These are phyloP conservation scores for Tiphia femorata DNA, from an alignment of 2,888 invertebrate species.

Conservation along the genomic window DNA sequence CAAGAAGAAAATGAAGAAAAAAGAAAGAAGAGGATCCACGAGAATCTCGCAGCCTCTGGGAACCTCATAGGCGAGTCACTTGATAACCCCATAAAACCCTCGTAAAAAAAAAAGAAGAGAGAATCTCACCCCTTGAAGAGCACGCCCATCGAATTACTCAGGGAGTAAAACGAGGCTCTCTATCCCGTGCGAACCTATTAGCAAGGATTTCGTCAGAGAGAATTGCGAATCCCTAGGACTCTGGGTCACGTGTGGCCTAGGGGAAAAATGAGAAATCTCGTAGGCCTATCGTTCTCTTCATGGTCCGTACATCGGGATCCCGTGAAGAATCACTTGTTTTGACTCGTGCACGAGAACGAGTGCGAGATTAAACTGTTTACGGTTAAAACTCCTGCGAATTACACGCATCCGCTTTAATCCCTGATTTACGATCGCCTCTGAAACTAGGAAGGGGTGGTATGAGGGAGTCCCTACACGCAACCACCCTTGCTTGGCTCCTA, in stretches of 20 bases:
- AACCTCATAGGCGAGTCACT: too few relatives aligned
- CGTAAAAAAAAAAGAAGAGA: too few relatives aligned
- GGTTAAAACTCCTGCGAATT: conserved; percentile 63
- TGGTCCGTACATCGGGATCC: conserved; percentile 14
- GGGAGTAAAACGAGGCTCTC: too few relatives aligned
- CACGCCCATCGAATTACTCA: too few relatives aligned
- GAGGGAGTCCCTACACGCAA: too few relatives aligned
- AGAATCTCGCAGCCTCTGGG: too few relatives aligned
- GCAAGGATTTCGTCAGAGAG: background rate
- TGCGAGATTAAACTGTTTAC: conserved; percentile 66
- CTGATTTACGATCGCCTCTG: conserved; percentile 60
- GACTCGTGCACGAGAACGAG: conserved; percentile 49
- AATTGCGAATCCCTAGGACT: background rate
- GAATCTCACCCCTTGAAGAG: too few relatives aligned
- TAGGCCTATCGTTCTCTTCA: background rate
- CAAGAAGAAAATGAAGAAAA: too few relatives aligned
- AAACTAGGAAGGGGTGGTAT: conserved; percentile 12
- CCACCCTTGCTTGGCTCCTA: conserved; percentile 34
- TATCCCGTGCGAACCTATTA: background rate
- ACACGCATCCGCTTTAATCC: conserved; percentile 62
- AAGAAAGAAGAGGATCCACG: too few relatives aligned
- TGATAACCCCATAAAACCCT: too few relatives aligned
- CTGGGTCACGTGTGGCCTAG: too few relatives aligned
- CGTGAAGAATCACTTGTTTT: conserved; percentile 67
- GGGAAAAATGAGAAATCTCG: too few relatives aligned